Evolutionary conservation across 2,797 vertebrate species (phyloP).

Genomic region (Toxotes lorentzi): DNA sequence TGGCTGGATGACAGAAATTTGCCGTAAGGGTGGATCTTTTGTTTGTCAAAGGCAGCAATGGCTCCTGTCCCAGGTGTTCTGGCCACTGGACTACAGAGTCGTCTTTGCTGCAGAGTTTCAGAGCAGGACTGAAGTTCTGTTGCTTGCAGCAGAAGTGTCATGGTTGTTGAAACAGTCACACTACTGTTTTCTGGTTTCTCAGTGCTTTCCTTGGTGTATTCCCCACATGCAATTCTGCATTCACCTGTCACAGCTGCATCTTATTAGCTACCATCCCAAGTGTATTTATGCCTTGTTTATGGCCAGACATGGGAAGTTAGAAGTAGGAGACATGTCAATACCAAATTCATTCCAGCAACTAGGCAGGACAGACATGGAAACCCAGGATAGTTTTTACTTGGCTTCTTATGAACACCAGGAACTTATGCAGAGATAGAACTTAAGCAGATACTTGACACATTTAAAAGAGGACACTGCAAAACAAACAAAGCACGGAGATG

Average conservation of each 20-base stretch:
- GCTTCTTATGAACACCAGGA: slow-evolving; percentile 3
- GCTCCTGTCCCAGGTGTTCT: neutral
- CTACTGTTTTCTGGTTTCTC: slow-evolving; percentile 44
- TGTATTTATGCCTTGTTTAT: slow-evolving; percentile 53
- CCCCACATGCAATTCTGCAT: slow-evolving; percentile 41
- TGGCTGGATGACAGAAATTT: neutral
- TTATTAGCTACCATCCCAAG: slow-evolving; percentile 53
- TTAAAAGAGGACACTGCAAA: slow-evolving; percentile 4
- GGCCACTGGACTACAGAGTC: neutral
- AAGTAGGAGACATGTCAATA: slow-evolving; percentile 39
- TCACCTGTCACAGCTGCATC: slow-evolving; percentile 54
- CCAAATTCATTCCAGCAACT: slow-evolving; percentile 14
- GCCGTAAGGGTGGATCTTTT: neutral
- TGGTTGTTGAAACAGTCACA: slow-evolving; percentile 25
- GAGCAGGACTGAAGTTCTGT: slow-evolving; percentile 9
- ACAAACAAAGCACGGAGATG: neutral
- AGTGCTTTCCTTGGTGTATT: slow-evolving; percentile 25
- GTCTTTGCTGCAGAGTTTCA: slow-evolving; percentile 20
- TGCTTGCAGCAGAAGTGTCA: slow-evolving; percentile 37
- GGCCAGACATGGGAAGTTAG: slow-evolving; percentile 40
- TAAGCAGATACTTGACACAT: neutral
- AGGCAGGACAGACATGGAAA: slow-evolving; percentile 5
- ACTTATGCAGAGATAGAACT: neutral
- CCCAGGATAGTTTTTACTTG: slow-evolving; percentile 16
- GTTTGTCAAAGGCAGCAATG: neutral